These are phyloP conservation scores for Saccostrea glomerata DNA, from an alignment of 1,140 invertebrate genomes.

Conservation along the genomic window DNA sequence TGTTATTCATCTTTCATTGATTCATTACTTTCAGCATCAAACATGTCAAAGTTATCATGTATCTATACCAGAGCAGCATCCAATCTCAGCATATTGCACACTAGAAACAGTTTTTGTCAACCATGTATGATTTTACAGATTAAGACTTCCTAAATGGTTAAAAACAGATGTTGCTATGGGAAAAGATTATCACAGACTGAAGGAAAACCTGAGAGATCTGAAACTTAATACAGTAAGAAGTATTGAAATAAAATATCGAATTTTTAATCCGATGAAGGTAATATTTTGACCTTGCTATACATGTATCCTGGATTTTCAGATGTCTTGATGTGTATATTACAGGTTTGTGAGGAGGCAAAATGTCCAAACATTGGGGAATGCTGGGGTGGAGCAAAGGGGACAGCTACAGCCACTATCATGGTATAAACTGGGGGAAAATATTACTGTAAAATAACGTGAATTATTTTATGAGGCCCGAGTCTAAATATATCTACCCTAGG, in stretches of 20 bases:
- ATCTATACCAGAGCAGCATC: too few species aligned
- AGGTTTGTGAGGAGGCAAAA: conserved; percentile 97
- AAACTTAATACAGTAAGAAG: conserved; percentile 92
- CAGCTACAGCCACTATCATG: conserved; percentile 85
- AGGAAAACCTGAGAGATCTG: conserved; percentile 90
- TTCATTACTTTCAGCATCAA: too few species aligned
- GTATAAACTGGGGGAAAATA: conserved; percentile 64
- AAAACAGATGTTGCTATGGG: conserved; percentile 96
- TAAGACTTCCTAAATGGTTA: conserved; percentile 97
- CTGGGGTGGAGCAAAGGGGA: conserved; percentile 89
- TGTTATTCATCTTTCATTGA: too few species aligned
- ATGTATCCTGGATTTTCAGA: not conserved
- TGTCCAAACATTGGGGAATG: conserved; percentile 99
- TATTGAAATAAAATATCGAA: not conserved
- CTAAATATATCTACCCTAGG: too few species aligned
- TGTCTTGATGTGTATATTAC: conserved; percentile 29
- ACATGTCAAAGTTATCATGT: too few species aligned
- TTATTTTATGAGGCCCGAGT: too few species aligned
- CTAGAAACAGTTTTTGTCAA: too few species aligned
- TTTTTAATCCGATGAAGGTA: not conserved
- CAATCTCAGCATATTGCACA: too few species aligned
- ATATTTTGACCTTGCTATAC: not conserved
- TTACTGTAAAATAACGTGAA: too few species aligned
- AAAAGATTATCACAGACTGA: conserved; percentile 90
- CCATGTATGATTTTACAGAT: conserved; percentile 77